Base-by-base conservation (phyloP, 2,113 vertebrate species). In the Lathamus discolor region DNA sequence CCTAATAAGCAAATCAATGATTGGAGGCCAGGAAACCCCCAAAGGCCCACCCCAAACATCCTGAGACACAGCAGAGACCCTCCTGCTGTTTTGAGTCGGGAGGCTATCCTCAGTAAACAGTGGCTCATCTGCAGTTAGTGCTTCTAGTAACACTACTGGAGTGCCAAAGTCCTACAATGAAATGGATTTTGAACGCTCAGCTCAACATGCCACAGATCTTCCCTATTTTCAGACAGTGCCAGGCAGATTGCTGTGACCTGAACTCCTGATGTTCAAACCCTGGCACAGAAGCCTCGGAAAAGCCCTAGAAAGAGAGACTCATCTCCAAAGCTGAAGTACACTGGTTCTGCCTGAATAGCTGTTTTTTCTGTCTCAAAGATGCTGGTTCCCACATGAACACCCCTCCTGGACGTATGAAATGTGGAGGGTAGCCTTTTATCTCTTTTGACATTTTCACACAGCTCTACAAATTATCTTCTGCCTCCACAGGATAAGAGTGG, bases 251-350 rank as follows among this genome's bases (percentile, higher is more conserved):
- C 18, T 64, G 55, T 43, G 33, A 48, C 6, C 7, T 55, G 17
- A 67, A 13, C 2, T 1, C 9, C 62, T 57, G 24, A 4, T 78
- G 37, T n/a, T 88, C 31, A 5, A 7, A 61, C 9, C 10, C 57
- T 33, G 49, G 14, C 41, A 74, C 23, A 20, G 37, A 12, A 9
- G 4, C 5, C 23, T 51, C 0, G 0, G 46, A 64, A 84, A 62
- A 83, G 3, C 1, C 8, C 14, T 0, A 0, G 48, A 55, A 79
- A 48, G 9, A 44, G 39, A 72, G 3, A 24, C 6, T 18, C 4
- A 0, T 41, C 19, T 64, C 48, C 19, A 6, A 79, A 44, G 31
- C 8, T 1, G 2, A 52, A 55, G 61, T n/a, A 7, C 11, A 5
- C 14, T 39, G 48, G 37, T 46, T 72, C 11, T 64, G 15, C 14